phyloP scores from a whole-genome alignment of 2,888 invertebrate species.

The Mycalesis mineus region DNA sequence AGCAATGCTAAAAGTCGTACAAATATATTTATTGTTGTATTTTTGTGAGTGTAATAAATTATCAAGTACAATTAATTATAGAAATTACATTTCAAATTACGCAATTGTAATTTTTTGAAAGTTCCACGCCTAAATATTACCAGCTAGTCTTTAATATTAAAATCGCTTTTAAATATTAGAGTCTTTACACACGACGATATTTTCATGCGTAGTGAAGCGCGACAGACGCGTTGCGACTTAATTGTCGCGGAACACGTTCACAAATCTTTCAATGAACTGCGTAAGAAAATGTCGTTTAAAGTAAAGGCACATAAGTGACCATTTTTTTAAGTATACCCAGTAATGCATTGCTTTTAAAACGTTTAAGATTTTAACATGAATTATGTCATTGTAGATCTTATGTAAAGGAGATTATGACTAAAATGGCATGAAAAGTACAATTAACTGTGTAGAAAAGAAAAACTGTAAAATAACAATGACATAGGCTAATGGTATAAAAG shows the following conservation, averaged over 20 bases:
- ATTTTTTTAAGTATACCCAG: constrained; percentile 15
- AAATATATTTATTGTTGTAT: neutral
- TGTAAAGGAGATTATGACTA: constrained; percentile 13
- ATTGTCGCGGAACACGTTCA: too few relatives aligned
- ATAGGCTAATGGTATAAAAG: constrained; percentile 1
- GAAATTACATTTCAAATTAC: neutral
- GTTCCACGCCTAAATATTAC: constrained; percentile 37
- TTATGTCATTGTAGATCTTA: constrained; percentile 3
- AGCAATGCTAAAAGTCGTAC: neutral
- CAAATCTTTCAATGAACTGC: too few relatives aligned
- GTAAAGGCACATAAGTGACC: constrained; percentile 4
- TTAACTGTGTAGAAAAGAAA: constrained; percentile 10
- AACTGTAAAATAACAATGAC: neutral
- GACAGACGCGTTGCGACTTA: too few relatives aligned
- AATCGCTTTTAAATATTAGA: constrained; percentile 26
- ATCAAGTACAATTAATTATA: neutral
- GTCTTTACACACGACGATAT: neutral
- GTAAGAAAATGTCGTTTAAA: neutral
- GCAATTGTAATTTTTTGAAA: constrained; percentile 20
- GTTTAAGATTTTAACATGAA: constrained; percentile 2
- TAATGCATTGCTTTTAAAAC: constrained; percentile 20
- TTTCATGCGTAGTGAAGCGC: neutral
- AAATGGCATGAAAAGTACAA: constrained; percentile 15
- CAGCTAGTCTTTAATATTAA: constrained; percentile 54
- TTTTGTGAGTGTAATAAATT: too few relatives aligned